Base-by-base conservation (phyloP, 1,140 invertebrate species). In the Pseudomyrmex flavicornis region DNA sequence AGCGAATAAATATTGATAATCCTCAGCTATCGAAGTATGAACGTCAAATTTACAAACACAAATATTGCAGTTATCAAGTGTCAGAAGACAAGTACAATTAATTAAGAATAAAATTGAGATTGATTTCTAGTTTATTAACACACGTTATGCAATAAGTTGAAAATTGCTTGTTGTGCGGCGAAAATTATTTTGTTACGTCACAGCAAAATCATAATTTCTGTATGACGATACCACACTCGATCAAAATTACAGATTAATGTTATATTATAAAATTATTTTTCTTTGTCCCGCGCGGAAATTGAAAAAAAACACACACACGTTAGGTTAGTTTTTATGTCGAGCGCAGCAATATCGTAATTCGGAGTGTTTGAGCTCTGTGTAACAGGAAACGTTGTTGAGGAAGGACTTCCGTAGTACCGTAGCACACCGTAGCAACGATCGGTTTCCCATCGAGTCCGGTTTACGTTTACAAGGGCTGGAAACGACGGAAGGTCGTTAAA, bases 401-500 rank as follows among this genome's bases (percentile, higher is more conserved):
- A 80, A 80, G 76, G 66, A 72, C 56, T 72, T 80, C 66, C 66
- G 66, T 69, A 70, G 65, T n/a, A 79, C 65, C 46, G 76, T 80
- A 70, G 66, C 76, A 80, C 20, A 79, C 65, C 56, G 76, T 80
- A 70, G 66, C 76, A 80, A 59, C 76, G 76, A 80, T 80, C 76
- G 76, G 76, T 80, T 80, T 80, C 76, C 76, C 76, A 80, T 80
- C 76, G 76, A 80, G 76, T 72, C 66, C 66, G 68, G 76, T 80
- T 80, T 59, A 80, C 76, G 66, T 80, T 80, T 70, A 80, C 76
- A 80, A 80, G 66, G 56, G 66, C 66, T 80, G 76, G 54, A 46
- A 80, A 80, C 76, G 76, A 80, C 66, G 76, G 76, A 80, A 80
- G 76, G 56, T 80, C 76, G 76, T 80, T 80, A 80, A 80, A 80